Base-by-base conservation (phyloP, 2,888 invertebrate species). In the Megalurothrips usitatus region DNA sequence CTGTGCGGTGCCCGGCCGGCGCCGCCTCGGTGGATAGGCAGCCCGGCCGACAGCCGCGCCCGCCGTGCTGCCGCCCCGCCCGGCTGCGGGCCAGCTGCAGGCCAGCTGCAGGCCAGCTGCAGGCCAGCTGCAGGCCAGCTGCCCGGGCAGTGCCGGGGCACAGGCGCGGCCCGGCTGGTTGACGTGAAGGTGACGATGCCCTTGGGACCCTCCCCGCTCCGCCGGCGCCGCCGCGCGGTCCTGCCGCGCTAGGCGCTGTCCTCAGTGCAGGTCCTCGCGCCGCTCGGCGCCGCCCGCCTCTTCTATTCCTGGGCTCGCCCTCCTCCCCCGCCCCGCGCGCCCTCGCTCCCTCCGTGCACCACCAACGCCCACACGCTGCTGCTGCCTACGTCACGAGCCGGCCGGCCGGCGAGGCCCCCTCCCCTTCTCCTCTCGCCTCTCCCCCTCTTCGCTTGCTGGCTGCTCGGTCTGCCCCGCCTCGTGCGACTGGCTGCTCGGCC, bases 381-480 rank as follows among this genome's bases (percentile, higher is more conserved):
- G 19, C 58, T 58, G 68, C 68, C 68, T n/a, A 75, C 68, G 68
- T 75, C 68, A 75, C 68, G 26, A 75, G 68, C 68, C 68, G 68
- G 68, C 68, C 68, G 68, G 68, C 68, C 26, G n/a, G 68, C 68
- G 12, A 26, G 26, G 12, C 8, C 68, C 58, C 58, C 58, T 17
- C 6, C 58, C 58, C 14, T 10, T 19, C 52, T 52, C 52, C 10
- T 19, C 52, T 52, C 14, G 3, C 14, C 52, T 9, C 10, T 19
- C 52, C 10, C 52, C 52, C 19, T 19, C 58, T 43, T 43, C 34
- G 34, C 34, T n/a, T 43, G 34, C 34, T 43, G 34, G 34, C 34
- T 43, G 34, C 34, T 43, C 3, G 34, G 34, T 6, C 34, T 43
- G 34, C 6, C 34, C 34, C 34, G 6, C 34, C 34, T 43, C 2